Percentiles rank a stretch among this genome's conserved stretches.
These are phyloP conservation scores for Stenurella melanura DNA, from an alignment of 2,888 invertebrate genomes.

Conservation along the genomic window DNA sequence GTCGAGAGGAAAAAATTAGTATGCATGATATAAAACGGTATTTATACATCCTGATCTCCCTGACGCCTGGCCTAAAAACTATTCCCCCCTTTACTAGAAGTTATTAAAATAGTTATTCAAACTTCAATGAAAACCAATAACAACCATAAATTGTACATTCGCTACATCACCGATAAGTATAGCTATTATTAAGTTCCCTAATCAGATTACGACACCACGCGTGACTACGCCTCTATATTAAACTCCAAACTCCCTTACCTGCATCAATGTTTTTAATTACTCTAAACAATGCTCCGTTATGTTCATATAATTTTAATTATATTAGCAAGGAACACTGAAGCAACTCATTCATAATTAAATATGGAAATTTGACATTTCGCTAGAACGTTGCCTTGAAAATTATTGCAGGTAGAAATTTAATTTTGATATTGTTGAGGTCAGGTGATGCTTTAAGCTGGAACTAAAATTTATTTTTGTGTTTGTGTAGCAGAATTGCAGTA, in stretches of 20 bases:
- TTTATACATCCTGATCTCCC: no score
- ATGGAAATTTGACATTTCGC: conserved; percentile 9
- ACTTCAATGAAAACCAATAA: no score
- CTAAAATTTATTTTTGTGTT: conserved; percentile 14
- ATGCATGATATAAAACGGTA: no score
- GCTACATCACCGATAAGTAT: no score
- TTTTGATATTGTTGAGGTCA: neutral
- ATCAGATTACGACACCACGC: no score
- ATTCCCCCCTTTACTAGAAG: no score
- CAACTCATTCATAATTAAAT: neutral
- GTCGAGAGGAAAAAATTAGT: no score
- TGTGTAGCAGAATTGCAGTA: neutral
- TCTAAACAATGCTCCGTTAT: neutral
- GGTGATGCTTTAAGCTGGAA: neutral
- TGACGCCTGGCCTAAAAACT: no score
- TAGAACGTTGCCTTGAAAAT: neutral
- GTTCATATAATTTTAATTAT: neutral
- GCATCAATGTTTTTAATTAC: neutral
- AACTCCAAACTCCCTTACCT: neutral
- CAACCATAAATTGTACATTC: no score
- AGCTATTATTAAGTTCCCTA: no score
- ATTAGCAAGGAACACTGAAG: neutral
- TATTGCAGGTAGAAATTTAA: neutral
- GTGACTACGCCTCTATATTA: no score
- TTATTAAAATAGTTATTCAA: no score